Evolutionary conservation across 2,888 invertebrate genomes (phyloP).

Genomic region (Agrypnus murinus): DNA sequence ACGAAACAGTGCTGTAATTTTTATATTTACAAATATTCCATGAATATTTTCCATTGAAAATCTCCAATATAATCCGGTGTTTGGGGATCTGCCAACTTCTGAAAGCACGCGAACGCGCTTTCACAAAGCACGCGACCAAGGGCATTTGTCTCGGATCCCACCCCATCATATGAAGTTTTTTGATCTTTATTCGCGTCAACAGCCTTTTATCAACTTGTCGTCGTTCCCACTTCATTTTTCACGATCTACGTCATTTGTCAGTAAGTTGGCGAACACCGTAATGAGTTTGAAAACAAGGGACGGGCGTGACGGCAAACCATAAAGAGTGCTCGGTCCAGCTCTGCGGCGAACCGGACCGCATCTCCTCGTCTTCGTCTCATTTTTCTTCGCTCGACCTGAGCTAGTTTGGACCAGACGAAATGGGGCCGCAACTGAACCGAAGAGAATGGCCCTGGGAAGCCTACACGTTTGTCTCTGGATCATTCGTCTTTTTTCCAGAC

Average conservation of each 20-base stretch:
- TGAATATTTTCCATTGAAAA: constrained; percentile 4
- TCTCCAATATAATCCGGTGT: constrained; percentile 25
- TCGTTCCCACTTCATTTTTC: constrained; percentile 71
- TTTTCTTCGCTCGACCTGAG: constrained; percentile 58
- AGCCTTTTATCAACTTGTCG: constrained; percentile 71
- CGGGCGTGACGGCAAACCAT: constrained; percentile 66
- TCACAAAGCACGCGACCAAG: constrained; percentile 49
- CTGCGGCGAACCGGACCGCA: constrained; percentile 42
- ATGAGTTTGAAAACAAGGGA: constrained; percentile 71
- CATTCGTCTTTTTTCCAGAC: constrained; percentile 55
- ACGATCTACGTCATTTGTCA: constrained; percentile 71
- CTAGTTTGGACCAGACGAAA: constrained; percentile 57
- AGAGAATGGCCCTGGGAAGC: constrained; percentile 54
- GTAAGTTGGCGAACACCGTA: constrained; percentile 70
- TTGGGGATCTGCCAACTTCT: constrained; percentile 32
- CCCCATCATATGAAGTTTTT: constrained; percentile 59
- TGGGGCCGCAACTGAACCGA: constrained; percentile 59
- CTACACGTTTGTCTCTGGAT: constrained; percentile 53
- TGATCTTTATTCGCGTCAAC: constrained; percentile 68
- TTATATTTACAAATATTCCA: constrained; percentile 12
- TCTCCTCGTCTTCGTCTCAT: constrained; percentile 50
- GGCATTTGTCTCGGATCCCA: constrained; percentile 52
- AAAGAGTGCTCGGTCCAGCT: constrained; percentile 52
- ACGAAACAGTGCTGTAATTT: background rate
- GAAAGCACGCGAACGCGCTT: constrained; percentile 45